phyloP scores from a whole-genome alignment of 2,113 vertebrate genomes.

The Reinhardtius hippoglossoides region DNA sequence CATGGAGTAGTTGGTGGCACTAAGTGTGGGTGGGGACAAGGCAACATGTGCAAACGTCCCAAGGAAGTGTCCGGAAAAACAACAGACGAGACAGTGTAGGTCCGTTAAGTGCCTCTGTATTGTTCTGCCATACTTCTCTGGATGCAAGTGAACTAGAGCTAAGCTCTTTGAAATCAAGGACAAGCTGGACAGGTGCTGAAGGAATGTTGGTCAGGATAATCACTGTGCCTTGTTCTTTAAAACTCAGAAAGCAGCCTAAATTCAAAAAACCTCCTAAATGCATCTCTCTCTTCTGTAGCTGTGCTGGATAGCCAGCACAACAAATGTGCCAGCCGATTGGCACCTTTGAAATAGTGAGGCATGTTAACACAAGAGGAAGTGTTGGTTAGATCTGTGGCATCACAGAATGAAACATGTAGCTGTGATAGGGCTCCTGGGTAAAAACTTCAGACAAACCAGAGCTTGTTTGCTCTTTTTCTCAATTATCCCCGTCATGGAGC shows the following conservation, averaged over 20 bases:
- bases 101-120: not conserved
- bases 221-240: too few species aligned
- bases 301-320: too few species aligned
- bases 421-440: not conserved
- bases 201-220: too few species aligned
- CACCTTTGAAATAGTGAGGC: not conserved
- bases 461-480: slow-evolving; percentile 23
- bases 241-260: too few species aligned
- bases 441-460: not conserved
- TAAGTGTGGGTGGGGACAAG: too few species aligned
- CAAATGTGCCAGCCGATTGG: too few species aligned
- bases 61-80: slow-evolving; percentile 5
- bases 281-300: too few species aligned
- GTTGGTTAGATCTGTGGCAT: not conserved
- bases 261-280: too few species aligned
- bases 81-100: slow-evolving; percentile 12
- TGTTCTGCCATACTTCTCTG: slow-evolving; percentile 21
- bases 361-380: not conserved
- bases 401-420: not conserved
- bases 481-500: slow-evolving; percentile 25
- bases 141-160: slow-evolving; percentile 2
- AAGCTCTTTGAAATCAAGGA: too few species aligned
- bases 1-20: too few species aligned
- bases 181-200: too few species aligned
- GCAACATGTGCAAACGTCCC: too few species aligned